Evolutionary conservation across 2,797 vertebrate genomes (phyloP).

Genomic region (Australoheros facetus): DNA sequence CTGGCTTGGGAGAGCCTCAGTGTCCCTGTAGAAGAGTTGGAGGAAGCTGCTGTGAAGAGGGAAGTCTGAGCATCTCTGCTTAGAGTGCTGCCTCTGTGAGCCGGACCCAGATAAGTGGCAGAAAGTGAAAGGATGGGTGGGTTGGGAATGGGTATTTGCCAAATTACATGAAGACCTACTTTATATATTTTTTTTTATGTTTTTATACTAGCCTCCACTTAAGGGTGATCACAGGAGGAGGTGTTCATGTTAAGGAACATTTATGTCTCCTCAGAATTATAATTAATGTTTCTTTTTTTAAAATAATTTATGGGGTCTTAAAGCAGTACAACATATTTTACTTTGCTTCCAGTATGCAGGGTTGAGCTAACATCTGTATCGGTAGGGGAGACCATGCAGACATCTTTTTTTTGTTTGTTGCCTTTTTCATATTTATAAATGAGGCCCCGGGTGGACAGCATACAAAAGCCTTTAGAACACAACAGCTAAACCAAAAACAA

Average conservation of each 20-base stretch:
- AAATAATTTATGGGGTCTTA: neutral
- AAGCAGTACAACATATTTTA: neutral
- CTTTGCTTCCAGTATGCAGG: neutral
- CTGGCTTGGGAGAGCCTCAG: too few species aligned
- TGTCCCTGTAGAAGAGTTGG: neutral
- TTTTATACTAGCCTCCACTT: neutral
- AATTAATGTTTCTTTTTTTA: neutral
- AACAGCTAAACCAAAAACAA: conserved; percentile 59
- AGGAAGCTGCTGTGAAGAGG: too few species aligned
- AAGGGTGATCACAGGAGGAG: neutral
- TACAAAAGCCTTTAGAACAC: conserved; percentile 61
- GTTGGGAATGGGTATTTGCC: neutral
- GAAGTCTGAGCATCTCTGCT: neutral
- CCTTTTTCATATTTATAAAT: conserved; percentile 45
- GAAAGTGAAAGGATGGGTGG: neutral
- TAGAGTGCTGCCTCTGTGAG: neutral
- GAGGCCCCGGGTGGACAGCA: conserved; percentile 58
- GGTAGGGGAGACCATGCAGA: neutral
- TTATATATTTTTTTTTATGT: neutral
- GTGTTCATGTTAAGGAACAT: too few species aligned
- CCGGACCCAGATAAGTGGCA: neutral
- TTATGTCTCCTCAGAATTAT: too few species aligned
- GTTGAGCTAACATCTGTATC: neutral
- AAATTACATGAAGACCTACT: neutral
- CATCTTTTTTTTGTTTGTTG: neutral